Conservation (phyloP, 2,797 vertebrate species). For the Muraenolepis orangiensis region DNA sequence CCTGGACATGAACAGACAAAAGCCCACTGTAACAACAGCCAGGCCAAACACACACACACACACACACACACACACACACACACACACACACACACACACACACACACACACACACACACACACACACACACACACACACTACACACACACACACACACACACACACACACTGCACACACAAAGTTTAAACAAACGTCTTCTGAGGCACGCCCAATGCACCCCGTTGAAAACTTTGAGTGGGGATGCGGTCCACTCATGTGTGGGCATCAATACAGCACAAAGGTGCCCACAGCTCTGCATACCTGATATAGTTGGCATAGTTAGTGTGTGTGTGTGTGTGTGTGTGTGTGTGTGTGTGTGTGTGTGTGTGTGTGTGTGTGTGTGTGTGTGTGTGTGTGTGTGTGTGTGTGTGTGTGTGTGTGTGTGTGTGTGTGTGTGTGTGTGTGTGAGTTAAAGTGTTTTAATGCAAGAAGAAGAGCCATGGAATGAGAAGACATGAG, state of each 20-base stretch:
- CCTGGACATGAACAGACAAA: neutral
- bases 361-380: no score
- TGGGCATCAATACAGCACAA: no score
- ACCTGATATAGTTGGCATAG: neutral
- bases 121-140: neutral
- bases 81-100: no score
- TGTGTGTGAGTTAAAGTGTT: neutral
- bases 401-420: conserved; percentile 8
- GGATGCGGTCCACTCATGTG: neutral
- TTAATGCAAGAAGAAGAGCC: neutral
- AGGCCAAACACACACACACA: neutral
- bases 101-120: neutral
- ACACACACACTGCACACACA: no score
- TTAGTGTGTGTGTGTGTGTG: no score
- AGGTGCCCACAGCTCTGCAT: neutral
- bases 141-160: no score
- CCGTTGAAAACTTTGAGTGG: neutral
- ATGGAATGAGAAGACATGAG: neutral
- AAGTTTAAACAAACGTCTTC: neutral
- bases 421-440: conserved; percentile 15
- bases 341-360: no score
- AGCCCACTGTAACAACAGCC: neutral
- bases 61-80: neutral
- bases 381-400: neutral
- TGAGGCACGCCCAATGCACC: no score